Conservation (phyloP, 2,888 invertebrate genomes). For the Pachycephus smyrnensis region DNA sequence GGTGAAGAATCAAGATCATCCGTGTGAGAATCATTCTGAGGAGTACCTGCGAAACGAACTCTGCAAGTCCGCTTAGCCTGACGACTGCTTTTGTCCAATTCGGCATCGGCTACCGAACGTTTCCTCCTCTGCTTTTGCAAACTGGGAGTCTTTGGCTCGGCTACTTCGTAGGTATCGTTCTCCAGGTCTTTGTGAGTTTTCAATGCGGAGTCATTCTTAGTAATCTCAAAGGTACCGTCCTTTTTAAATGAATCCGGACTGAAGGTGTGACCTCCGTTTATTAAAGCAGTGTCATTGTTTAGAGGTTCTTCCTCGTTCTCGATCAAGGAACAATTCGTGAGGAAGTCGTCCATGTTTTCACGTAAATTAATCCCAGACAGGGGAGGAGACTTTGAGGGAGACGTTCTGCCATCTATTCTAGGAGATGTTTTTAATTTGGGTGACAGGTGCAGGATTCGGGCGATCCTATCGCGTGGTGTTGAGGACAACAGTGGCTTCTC, state of each 20-base stretch:
- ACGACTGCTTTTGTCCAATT: slow-evolving; percentile 18
- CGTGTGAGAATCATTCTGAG: background rate
- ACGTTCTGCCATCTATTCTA: slow-evolving; percentile 1
- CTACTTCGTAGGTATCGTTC: slow-evolving; percentile 47
- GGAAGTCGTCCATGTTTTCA: slow-evolving; percentile 11
- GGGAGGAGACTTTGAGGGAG: background rate
- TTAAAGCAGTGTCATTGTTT: slow-evolving; percentile 24
- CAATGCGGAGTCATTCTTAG: background rate
- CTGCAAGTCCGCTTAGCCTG: slow-evolving; percentile 35
- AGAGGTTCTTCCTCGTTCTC: slow-evolving; percentile 30
- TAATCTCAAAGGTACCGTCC: slow-evolving; percentile 27
- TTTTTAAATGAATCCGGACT: slow-evolving; percentile 4
- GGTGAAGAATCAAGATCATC: background rate
- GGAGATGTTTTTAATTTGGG: slow-evolving; percentile 21
- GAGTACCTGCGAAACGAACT: slow-evolving; percentile 43
- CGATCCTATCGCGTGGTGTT: slow-evolving; percentile 34
- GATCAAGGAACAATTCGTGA: slow-evolving; percentile 14
- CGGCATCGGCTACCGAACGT: slow-evolving; percentile 24
- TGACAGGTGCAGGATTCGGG: slow-evolving; percentile 32
- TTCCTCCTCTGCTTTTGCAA: slow-evolving; percentile 35
- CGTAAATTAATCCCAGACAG: slow-evolving; percentile 15
- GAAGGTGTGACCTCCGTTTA: slow-evolving; percentile 9
- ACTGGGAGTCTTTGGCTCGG: slow-evolving; percentile 45
- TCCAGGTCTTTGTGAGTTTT: slow-evolving; percentile 3
- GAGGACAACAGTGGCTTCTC: slow-evolving; percentile 24